A percentile compares a stretch with the other conserved stretches of the same genome.
phyloP scores from a whole-genome alignment of 2,888 invertebrate species.

The Halictus quadricinctus region DNA sequence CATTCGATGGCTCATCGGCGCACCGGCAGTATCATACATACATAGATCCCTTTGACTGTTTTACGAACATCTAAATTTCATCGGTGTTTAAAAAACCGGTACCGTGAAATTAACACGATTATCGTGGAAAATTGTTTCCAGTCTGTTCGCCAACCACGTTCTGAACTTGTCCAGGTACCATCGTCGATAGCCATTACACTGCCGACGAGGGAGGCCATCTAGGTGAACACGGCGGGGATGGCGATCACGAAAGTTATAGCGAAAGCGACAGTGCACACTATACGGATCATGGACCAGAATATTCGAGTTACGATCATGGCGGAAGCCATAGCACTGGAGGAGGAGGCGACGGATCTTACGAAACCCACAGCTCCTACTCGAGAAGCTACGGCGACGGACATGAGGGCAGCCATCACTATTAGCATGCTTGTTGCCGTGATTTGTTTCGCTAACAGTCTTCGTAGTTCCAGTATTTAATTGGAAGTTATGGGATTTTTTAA shows the following conservation, averaged over 20 bases:
- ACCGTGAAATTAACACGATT: constrained; percentile 1
- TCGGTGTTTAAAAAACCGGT: neutral
- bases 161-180: constrained; percentile 70
- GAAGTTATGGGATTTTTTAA: too few species aligned
- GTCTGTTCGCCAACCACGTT: constrained; percentile 5
- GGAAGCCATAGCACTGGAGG: constrained; percentile 72
- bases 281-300: constrained; percentile 65
- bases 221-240: constrained; percentile 64
- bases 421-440: neutral
- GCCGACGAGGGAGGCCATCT: constrained; percentile 68
- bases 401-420: constrained; percentile 51
- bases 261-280: constrained; percentile 66
- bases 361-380: constrained; percentile 69
- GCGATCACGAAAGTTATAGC: constrained; percentile 58
- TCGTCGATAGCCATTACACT: constrained; percentile 72
- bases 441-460: neutral
- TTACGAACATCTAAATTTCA: constrained; percentile 16
- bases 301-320: constrained; percentile 72
- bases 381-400: constrained; percentile 61
- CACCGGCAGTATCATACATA: too few species aligned
- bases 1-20: too few species aligned
- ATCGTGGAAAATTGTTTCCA: neutral
- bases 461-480: too few species aligned
- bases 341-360: constrained; percentile 71
- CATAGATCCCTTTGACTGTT: constrained; percentile 3